These are phyloP conservation scores for Sebastiscus tertius DNA, from an alignment of 2,797 vertebrate genomes.

Conservation along the genomic window DNA sequence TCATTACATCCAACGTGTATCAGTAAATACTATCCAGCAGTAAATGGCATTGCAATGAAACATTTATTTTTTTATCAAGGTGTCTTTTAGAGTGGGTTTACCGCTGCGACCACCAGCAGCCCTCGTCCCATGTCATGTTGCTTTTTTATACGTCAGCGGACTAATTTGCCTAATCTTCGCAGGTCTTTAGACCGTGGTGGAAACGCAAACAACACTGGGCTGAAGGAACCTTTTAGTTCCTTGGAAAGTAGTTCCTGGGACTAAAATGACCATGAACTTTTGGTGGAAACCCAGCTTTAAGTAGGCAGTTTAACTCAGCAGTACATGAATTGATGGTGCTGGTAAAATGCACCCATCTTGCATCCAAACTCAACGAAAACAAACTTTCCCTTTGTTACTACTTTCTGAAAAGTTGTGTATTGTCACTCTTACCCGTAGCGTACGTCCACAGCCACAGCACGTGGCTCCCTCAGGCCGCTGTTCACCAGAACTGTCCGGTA, in stretches of 20 bases:
- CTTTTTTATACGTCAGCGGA: too few relatives aligned
- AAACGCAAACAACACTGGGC: too few relatives aligned
- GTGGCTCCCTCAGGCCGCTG: conserved; percentile 92
- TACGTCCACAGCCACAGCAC: conserved; percentile 95
- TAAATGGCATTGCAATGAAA: too few relatives aligned
- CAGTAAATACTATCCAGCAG: too few relatives aligned
- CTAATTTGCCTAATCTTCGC: too few relatives aligned
- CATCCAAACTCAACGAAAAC: neutral
- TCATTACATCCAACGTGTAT: too few relatives aligned
- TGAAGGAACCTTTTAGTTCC: fast-evolving
- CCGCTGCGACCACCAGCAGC: fast-evolving
- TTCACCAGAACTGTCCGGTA: conserved; percentile 96
- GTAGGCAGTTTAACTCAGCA: neutral
- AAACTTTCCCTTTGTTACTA: neutral
- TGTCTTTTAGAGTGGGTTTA: too few relatives aligned
- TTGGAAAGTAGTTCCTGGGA: too few relatives aligned
- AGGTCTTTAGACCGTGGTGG: fast-evolving
- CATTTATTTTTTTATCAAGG: too few relatives aligned
- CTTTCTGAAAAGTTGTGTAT: neutral
- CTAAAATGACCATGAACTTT: fast-evolving
- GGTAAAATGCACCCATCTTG: neutral
- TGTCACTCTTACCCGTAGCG: conserved; percentile 89
- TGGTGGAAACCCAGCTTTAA: neutral
- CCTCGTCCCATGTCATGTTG: too few relatives aligned
- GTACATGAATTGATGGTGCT: neutral